Evolutionary conservation across 2,888 invertebrate genomes (phyloP), one percentile per base, ranked within the genome.

Genomic region (Crossocerus cetratus): DNA sequence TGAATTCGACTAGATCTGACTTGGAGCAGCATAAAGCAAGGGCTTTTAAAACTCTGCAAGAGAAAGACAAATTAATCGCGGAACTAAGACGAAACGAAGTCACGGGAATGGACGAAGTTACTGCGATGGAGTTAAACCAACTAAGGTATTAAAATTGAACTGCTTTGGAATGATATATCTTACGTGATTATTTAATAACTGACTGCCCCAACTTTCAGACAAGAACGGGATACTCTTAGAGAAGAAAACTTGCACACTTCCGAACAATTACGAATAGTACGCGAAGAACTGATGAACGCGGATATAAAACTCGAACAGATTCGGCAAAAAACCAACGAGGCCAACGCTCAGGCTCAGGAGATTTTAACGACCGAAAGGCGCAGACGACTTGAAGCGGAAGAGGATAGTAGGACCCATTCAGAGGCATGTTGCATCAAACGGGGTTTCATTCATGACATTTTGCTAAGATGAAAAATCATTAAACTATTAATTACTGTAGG

Each of bases 21-120:
- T 92, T 96, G 83, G 93, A 94, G 65, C 94, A 95, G 65, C 96
- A 96, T 89, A 94, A 95, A 81, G 93, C 93, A n/a, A 94, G 96
- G 84, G 96, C 96, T 0, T 93, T 95, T 82, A 92, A 94, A 77
- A 95, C 96, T 71, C 90, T 96, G 8, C 94, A 94, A 88, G 94
- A 94, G 74, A 96, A 96, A 85, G 96, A 96, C 84, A 93, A 93
- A 80, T 89, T 96, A 23, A 95, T 96, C 68, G 90, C 92, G 5
- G 93, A 93, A 81, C 88, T 95, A 44, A 92, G 92, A 65, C 84
- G 76, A 59, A 87, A 87, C 68, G 76, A 83, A 20, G 81, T 75
- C 13, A 77, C 74, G 18, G 84, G 82, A 43, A 72, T 83, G 57
- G 87, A 89, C 67, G 87, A 88, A 72, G 84, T 88, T 13, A 87